Evolutionary conservation across 1,140 invertebrate genomes (phyloP), one percentile per base, ranked within the genome.

Genomic region (Sinonovacula constricta): DNA sequence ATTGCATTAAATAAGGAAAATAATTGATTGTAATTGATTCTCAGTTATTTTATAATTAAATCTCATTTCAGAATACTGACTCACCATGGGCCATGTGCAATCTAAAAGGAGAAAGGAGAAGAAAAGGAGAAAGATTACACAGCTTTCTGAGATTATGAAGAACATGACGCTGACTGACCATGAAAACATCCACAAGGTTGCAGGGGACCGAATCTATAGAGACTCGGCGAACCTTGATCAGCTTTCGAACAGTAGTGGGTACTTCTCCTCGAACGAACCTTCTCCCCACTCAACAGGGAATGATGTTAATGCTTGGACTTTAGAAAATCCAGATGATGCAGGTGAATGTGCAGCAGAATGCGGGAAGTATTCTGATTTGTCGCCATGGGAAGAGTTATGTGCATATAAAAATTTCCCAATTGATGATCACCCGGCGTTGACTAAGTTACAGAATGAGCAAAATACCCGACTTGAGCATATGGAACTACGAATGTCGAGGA

Each of bases 361-460:
- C 7, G 7, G 7, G 18, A 45, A 45, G 18, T 45, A 45, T 45
- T 77, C 75, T 22, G 45, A 36, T 12, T 67, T 68, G 66, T 53
- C 22, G 26, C 53, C 75, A 26, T 68, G 14, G 39, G 65, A 68
- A 31, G 75, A 77, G 66, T 28, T 77, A 26, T 77, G 57, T 33
- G 69, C 65, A 10, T 77, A 77, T n/a, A 68, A 77, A 62, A 57
- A 66, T 33, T 28, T 77, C 26, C 56, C 65, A 31, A 59, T 85
- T 12, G 83, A 85, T 49, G 81, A 81, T 74, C 85, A 85, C 59
- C 85, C 85, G 7, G 83, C 77, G 14, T 28, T 86, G 24, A 83
- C 85, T 12, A 83, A 80, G 62, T 75, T 86, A 33, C 85, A 86
- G 51, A 86, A 86, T 62, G 83, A 86, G 63, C 85, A 86, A 39